Evolutionary conservation across 2,113 vertebrate genomes (phyloP), one percentile per base, ranked within the genome.

Genomic region (Callithrix jacchus): DNA sequence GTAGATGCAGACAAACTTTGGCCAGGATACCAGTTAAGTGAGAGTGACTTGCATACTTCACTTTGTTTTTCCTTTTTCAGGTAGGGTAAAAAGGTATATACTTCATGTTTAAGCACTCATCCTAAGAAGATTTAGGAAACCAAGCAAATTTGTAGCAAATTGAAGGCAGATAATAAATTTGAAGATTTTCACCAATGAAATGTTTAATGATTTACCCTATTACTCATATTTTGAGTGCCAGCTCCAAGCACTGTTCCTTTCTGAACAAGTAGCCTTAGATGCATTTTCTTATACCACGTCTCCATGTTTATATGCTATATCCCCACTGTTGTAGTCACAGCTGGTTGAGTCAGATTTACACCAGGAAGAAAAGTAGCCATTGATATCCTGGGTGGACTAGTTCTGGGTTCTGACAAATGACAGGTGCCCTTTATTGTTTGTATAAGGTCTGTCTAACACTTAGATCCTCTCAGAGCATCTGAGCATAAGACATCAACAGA

Each of bases 41-140:
- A 82, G 32, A 82, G 10, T 47, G 47, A 94, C 30, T 13, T 42
- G 88, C 49, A 87, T 74, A 81, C 0, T 66, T 81, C 49, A 54
- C 42, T 95, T 87, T 47, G 52, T 89, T 68, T 68, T 68, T 68
- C 66, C 35, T 68, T 18, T 68, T 35, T 68, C 30, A 68, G 66
- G 8, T 68, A 17, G 32, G 66, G 32, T 68, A 35, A 35, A 32
- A 68, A 68, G 66, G 66, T 68, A 8, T 42, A 87, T 74, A 81
- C 0, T 66, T 81, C 20, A 80, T n/a, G 87, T 85, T 54, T 91
- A 94, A 92, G 37, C 21, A 37, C 12, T 91, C 70, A 30, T 76
- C 92, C 35, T 87, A 89, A 70, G 35, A 37, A 85, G 56, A 95
- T 70, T 91, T 93, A 91, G 73, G 47, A 92, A 96, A 54, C 70